A percentile compares a stretch with the other conserved stretches of the same genome.
These are phyloP conservation scores for Drosophila sechellia DNA, from an alignment of 1,140 invertebrate genomes.

Conservation along the genomic window DNA sequence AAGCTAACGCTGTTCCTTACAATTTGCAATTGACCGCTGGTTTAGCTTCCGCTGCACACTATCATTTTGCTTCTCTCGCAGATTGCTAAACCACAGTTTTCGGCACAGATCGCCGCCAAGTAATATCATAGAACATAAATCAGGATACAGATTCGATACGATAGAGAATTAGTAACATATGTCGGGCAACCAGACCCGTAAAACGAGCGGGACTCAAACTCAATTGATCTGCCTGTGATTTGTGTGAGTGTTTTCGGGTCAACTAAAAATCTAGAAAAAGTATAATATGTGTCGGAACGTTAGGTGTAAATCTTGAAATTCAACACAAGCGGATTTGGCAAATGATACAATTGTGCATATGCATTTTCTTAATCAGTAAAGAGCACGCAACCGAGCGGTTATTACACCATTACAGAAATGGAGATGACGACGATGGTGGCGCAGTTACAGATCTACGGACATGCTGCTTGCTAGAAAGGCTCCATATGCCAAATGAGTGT, in stretches of 20 bases:
- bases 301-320: conserved; percentile 36
- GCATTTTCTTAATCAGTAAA: conserved; percentile 39
- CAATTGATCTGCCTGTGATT: conserved; percentile 40
- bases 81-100: conserved; percentile 25
- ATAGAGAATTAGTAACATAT: conserved; percentile 65
- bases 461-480: conserved; percentile 60
- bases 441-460: conserved; percentile 26
- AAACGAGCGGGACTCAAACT: conserved; percentile 56
- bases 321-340: conserved; percentile 3
- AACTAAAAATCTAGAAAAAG: conserved; percentile 77
- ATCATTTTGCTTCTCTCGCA: conserved; percentile 16
- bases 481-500: conserved; percentile 51
- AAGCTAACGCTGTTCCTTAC: conserved; percentile 51
- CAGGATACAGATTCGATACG: conserved; percentile 64
- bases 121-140: conserved; percentile 72
- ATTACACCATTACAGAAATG: conserved; percentile 53
- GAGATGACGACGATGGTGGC: conserved; percentile 17
- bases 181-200: conserved; percentile 27
- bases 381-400: conserved; percentile 53
- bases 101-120: conserved; percentile 19
- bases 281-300: conserved; percentile 65
- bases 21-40: conserved; percentile 17
- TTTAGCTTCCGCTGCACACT: conserved; percentile 35
- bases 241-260: conserved; percentile 50
- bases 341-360: conserved; percentile 20